phyloP scores from a whole-genome alignment of 1,140 invertebrate species.

The Halesus radiatus region DNA sequence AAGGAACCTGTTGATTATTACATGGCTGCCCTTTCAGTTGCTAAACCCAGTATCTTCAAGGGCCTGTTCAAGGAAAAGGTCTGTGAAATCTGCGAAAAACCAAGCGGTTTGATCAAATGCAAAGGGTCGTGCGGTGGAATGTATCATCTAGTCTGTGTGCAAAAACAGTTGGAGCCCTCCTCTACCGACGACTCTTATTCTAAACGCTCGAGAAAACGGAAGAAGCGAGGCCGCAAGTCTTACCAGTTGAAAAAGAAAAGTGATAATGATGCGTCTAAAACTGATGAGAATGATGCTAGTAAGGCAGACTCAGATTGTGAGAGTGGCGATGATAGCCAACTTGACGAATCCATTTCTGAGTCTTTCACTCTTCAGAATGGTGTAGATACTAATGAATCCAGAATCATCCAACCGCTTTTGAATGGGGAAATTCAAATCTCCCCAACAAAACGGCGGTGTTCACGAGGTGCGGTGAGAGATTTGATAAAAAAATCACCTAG shows the following conservation, averaged over 20 bases:
- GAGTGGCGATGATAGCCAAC: slow-evolving; percentile 25
- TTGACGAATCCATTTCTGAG: slow-evolving; percentile 34
- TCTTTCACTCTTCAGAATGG: slow-evolving; percentile 16
- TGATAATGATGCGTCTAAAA: not conserved
- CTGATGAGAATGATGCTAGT: slow-evolving; percentile 42
- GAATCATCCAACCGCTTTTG: slow-evolving; percentile 28
- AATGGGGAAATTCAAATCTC: slow-evolving; percentile 48
- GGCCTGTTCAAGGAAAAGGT: slow-evolving; percentile 74
- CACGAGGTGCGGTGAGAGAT: not conserved
- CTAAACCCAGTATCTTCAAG: slow-evolving; percentile 73
- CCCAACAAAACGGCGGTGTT: slow-evolving; percentile 18
- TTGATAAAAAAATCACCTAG: slow-evolving; percentile 35
- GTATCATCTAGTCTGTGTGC: slow-evolving; percentile 70
- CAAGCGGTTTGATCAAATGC: slow-evolving; percentile 75
- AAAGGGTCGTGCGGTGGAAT: slow-evolving; percentile 71
- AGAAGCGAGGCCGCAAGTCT: slow-evolving; percentile 58
- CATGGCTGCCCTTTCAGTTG: slow-evolving; percentile 58
- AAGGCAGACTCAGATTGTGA: slow-evolving; percentile 20
- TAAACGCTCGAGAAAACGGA: slow-evolving; percentile 64
- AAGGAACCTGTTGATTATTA: slow-evolving; percentile 46
- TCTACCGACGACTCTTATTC: slow-evolving; percentile 54
- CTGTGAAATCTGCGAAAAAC: slow-evolving; percentile 77
- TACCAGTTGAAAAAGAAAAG: slow-evolving; percentile 50
- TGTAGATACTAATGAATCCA: slow-evolving; percentile 2
- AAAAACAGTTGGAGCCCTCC: slow-evolving; percentile 58